A percentile compares a stretch with the other conserved stretches of the same genome.
phyloP scores from a whole-genome alignment of 2,888 invertebrate genomes.

The Tenthredo scrophulariae region DNA sequence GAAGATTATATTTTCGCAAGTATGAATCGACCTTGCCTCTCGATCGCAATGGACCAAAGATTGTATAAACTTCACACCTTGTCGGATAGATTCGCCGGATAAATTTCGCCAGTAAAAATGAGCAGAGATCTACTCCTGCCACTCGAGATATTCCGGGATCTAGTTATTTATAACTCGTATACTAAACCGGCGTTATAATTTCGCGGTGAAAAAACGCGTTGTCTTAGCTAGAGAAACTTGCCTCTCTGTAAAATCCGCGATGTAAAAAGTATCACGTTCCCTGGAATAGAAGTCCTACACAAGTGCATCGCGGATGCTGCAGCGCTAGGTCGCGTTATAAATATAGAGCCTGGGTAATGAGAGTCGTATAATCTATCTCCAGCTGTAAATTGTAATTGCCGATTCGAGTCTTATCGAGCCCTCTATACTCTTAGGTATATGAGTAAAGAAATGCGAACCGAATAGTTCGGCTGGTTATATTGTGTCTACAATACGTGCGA shows the following conservation, averaged over 20 bases:
- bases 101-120: neutral
- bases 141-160: neutral
- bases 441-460: neutral
- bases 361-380: slow-evolving; percentile 65
- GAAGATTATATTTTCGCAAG: neutral
- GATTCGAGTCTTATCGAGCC: neutral
- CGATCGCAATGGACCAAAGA: neutral
- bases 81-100: neutral
- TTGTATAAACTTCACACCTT: neutral
- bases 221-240: neutral
- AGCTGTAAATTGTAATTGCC: slow-evolving; percentile 65
- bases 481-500: neutral
- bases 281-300: neutral
- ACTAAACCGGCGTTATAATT: neutral
- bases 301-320: slow-evolving; percentile 3
- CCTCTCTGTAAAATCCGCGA: neutral
- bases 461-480: neutral
- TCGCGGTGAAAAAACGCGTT: neutral
- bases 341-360: slow-evolving; percentile 59
- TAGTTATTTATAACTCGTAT: neutral
- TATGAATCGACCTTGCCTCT: neutral
- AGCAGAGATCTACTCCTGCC: neutral
- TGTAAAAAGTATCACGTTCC: neutral
- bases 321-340: slow-evolving; percentile 3
- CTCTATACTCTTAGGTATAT: neutral